Conservation (phyloP, 1,140 invertebrate species). For the Marisa cornuarietis region DNA sequence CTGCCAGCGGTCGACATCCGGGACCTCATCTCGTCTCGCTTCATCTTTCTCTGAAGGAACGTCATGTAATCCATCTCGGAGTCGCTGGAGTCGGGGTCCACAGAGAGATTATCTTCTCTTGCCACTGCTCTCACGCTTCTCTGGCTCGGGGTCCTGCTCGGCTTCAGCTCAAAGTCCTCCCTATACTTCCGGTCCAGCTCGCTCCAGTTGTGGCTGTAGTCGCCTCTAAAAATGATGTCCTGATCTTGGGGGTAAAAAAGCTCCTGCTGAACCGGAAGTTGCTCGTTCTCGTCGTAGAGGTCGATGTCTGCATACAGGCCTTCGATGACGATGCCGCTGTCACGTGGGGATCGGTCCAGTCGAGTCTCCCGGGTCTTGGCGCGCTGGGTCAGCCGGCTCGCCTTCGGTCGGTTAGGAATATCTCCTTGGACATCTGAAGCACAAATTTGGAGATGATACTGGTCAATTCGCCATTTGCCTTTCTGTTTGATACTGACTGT, state of each 20-base stretch:
- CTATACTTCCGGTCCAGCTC: slow-evolving; percentile 1
- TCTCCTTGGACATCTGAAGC: no score
- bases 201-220: slow-evolving; percentile 17
- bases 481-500: no score
- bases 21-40: background rate
- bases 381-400: slow-evolving; percentile 8
- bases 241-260: slow-evolving; percentile 27
- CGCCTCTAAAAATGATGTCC: slow-evolving; percentile 30
- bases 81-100: slow-evolving; percentile 22
- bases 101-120: no score
- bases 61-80: slow-evolving; percentile 33
- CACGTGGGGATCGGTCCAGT: slow-evolving; percentile 5
- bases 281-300: background rate
- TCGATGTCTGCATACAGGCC: slow-evolving; percentile 4
- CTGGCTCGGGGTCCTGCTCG: no score
- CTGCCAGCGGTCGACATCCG: background rate
- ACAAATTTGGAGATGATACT: no score
- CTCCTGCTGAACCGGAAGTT: background rate
- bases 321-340: slow-evolving; percentile 17
- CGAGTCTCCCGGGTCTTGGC: slow-evolving; percentile 1
- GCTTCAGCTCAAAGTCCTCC: background rate
- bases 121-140: no score
- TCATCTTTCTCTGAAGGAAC: slow-evolving; percentile 25
- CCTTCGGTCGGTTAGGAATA: background rate
- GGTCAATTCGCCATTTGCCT: no score